phyloP scores from a whole-genome alignment of 2,797 vertebrate genomes.

The Smutsia gigantea region DNA sequence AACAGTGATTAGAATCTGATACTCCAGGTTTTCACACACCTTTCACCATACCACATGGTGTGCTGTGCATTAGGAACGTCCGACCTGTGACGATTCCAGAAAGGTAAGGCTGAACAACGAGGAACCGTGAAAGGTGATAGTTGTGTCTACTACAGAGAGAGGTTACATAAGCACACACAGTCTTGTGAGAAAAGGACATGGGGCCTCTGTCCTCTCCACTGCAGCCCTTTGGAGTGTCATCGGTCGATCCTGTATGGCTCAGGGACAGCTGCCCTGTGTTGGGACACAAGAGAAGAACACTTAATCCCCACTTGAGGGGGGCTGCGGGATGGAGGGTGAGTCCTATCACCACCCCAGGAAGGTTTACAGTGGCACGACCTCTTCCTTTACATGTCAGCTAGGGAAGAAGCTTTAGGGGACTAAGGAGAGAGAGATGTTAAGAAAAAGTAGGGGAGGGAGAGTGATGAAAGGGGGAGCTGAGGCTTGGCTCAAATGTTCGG shows the following conservation, averaged over 20 bases:
- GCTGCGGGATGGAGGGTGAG: background rate
- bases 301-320: conserved; percentile 69
- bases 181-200: background rate
- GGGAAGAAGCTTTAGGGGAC: background rate
- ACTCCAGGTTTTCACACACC: background rate
- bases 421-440: background rate
- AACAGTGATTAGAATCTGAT: background rate
- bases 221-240: background rate
- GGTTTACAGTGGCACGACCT: background rate
- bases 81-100: background rate
- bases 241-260: conserved; percentile 12
- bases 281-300: conserved; percentile 62
- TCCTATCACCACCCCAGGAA: background rate
- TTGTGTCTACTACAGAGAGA: background rate
- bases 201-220: background rate
- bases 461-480: background rate
- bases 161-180: background rate
- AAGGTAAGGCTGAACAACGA: background rate
- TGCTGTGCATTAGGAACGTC: background rate
- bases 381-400: background rate
- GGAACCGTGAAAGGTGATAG: background rate
- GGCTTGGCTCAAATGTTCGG: background rate
- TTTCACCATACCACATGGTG: too few species aligned
- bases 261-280: conserved; percentile 57
- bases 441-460: background rate